Conservation (phyloP, 2,888 invertebrate genomes). For the Seira sanloemensis region DNA sequence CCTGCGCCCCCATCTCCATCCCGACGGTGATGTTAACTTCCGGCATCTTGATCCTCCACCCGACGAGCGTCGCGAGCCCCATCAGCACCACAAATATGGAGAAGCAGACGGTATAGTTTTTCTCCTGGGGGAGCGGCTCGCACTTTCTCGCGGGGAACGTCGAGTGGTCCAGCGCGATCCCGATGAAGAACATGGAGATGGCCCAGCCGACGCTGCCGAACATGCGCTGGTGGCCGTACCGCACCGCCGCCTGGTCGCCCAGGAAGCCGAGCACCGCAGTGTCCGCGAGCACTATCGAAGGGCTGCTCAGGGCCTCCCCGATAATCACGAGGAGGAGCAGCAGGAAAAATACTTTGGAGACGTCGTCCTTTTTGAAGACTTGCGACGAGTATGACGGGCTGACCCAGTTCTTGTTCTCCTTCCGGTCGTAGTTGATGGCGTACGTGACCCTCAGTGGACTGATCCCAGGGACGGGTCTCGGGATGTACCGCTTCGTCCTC, state of each 20-base stretch:
- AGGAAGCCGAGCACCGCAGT: slow-evolving; percentile 92
- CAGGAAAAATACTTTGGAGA: slow-evolving; percentile 95
- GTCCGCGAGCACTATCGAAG: slow-evolving; percentile 94
- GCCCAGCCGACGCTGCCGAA: slow-evolving; percentile 99
- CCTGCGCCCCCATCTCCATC: slow-evolving; percentile 56
- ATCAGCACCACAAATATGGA: slow-evolving; percentile 87
- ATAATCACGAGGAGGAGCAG: slow-evolving; percentile 93
- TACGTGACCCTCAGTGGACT: slow-evolving; percentile 87
- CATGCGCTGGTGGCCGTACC: slow-evolving; percentile 98
- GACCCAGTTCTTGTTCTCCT: slow-evolving; percentile 85
- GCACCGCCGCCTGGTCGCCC: slow-evolving; percentile 82
- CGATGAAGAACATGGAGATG: slow-evolving; percentile 98
- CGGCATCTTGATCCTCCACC: slow-evolving; percentile 68
- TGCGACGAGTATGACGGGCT: slow-evolving; percentile 95
- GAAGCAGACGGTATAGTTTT: slow-evolving; percentile 99
- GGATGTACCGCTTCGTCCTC: slow-evolving; percentile 76
- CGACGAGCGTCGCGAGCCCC: slow-evolving; percentile 69
- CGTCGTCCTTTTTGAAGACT: slow-evolving; percentile 91
- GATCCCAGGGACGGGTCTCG: slow-evolving; percentile 77
- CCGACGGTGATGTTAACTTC: slow-evolving; percentile 32
- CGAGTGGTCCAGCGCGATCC: slow-evolving; percentile 96
- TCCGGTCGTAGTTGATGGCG: slow-evolving; percentile 85
- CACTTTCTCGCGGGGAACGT: slow-evolving; percentile 86
- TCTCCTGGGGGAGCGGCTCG: slow-evolving; percentile 81
- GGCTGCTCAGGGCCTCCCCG: slow-evolving; percentile 98